Percentiles rank a stretch among this genome's conserved stretches.
Conservation (phyloP, 2,113 vertebrate genomes). For the Zosterops pallidus region DNA sequence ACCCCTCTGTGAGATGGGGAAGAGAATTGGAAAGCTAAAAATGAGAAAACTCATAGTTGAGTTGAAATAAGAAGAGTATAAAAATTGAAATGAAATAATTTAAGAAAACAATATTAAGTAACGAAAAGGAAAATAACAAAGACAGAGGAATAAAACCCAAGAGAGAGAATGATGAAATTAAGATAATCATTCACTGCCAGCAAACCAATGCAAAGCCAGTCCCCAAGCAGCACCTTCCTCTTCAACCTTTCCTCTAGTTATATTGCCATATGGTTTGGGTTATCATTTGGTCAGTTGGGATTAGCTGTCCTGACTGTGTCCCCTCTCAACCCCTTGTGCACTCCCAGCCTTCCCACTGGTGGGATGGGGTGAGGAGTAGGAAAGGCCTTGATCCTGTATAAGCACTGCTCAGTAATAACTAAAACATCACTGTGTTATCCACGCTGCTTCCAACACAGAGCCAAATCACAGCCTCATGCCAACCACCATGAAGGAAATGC, state of each 20-base stretch:
- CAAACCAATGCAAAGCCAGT: background rate
- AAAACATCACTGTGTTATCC: background rate
- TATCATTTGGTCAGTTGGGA: background rate
- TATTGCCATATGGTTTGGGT: background rate
- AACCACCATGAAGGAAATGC: background rate
- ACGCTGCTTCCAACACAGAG: background rate
- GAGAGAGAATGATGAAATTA: background rate
- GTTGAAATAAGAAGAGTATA: background rate
- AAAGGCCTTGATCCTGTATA: background rate
- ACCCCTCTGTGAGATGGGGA: background rate
- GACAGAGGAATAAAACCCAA: background rate
- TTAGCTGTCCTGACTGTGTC: background rate
- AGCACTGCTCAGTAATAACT: background rate
- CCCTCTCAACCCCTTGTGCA: background rate
- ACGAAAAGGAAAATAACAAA: background rate
- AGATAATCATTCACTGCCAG: background rate
- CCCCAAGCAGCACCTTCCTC: fast-evolving
- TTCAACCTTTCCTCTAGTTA: background rate
- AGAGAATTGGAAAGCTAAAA: background rate
- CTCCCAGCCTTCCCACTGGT: background rate
- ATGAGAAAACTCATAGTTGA: background rate
- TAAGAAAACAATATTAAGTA: background rate
- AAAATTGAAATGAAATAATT: background rate
- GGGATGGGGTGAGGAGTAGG: background rate
- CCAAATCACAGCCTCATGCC: background rate